These are phyloP conservation scores for Dreissena polymorpha DNA, from an alignment of 1,140 invertebrate genomes.

Conservation along the genomic window DNA sequence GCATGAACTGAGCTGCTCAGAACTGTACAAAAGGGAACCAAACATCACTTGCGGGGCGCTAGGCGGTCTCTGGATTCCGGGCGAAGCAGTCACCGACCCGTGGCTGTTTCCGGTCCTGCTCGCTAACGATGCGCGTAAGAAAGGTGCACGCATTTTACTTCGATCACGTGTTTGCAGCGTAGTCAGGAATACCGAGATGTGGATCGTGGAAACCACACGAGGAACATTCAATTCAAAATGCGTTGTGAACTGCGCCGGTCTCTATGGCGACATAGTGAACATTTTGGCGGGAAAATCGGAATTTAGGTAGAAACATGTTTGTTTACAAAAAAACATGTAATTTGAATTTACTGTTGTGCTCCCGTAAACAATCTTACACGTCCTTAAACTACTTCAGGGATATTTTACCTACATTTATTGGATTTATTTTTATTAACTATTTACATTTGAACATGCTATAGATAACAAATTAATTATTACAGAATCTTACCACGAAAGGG, in stretches of 20 bases:
- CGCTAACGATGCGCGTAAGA: conserved; percentile 61
- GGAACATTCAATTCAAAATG: conserved; percentile 41
- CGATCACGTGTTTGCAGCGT: neutral
- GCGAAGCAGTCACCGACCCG: conserved; percentile 66
- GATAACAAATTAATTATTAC: neutral
- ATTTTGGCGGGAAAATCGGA: conserved; percentile 58
- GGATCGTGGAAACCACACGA: conserved; percentile 44
- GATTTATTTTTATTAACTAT: no score
- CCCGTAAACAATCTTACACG: no score
- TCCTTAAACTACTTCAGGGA: no score
- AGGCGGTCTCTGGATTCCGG: conserved; percentile 67
- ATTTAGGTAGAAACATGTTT: conserved; percentile 61
- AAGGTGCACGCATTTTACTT: conserved; percentile 59
- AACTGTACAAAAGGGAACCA: conserved; percentile 64
- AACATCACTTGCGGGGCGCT: conserved; percentile 50
- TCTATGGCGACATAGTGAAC: conserved; percentile 72
- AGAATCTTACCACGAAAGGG: conserved; percentile 71
- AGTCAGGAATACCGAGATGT: conserved; percentile 6
- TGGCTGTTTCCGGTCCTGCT: conserved; percentile 62
- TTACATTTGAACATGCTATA: no score
- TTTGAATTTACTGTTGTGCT: no score
- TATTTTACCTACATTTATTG: no score
- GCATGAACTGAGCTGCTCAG: conserved; percentile 45
- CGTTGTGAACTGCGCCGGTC: conserved; percentile 72
- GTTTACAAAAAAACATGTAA: no score